Percentiles rank a stretch among this genome's conserved stretches.
phyloP scores from a whole-genome alignment of 2,888 invertebrate genomes.

The Sarcophaga subvicina region DNA sequence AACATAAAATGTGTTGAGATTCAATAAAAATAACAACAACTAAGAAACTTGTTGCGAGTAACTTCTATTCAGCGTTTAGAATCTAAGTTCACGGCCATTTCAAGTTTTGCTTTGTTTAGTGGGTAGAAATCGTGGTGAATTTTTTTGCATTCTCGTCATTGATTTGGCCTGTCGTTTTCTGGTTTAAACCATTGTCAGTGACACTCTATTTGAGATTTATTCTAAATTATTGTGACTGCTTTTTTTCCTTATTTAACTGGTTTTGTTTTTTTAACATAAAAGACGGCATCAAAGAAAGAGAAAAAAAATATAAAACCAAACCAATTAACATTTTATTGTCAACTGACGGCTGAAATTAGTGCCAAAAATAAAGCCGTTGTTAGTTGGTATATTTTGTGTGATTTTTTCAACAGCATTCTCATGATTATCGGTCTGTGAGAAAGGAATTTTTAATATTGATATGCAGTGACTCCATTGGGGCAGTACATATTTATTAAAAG shows the following conservation, averaged over 20 bases:
- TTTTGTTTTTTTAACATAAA: neutral
- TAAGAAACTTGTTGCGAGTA: conserved; percentile 43
- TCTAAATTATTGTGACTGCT: neutral
- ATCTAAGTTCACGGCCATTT: conserved; percentile 59
- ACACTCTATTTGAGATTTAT: conserved; percentile 1
- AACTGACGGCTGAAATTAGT: neutral
- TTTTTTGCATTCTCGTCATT: neutral
- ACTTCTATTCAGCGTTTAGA: conserved; percentile 15
- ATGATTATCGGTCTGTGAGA: neutral
- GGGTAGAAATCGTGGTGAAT: neutral
- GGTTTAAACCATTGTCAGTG: conserved; percentile 32
- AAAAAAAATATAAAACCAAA: neutral
- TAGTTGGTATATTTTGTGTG: neutral
- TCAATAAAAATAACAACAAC: neutral
- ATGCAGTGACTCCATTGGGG: too few relatives aligned
- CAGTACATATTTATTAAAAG: too few relatives aligned
- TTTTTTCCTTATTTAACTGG: neutral
- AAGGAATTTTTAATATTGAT: neutral
- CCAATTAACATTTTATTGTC: conserved; percentile 31
- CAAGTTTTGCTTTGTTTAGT: neutral
- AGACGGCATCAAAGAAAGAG: neutral
- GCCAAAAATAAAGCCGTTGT: conserved; percentile 4
- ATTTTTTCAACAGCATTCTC: neutral
- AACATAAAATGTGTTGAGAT: conserved; percentile 8
- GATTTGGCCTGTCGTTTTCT: neutral